A percentile compares a stretch with the other conserved stretches of the same genome.
These are phyloP conservation scores for rat (Rattus norvegicus) DNA, from an alignment of 2,113 vertebrate genomes.

Conservation along the genomic window DNA sequence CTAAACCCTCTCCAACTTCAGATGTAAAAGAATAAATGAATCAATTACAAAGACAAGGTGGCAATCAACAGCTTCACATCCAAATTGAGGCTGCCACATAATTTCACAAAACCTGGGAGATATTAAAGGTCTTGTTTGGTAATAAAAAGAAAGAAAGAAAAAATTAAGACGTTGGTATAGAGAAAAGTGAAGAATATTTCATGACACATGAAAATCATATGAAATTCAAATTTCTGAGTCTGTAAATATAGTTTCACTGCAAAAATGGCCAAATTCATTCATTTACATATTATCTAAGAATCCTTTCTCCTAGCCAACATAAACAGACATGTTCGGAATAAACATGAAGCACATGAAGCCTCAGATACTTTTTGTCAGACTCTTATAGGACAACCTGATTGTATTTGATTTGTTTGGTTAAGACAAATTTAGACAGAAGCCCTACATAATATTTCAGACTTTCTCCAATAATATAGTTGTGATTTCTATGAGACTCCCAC, in stretches of 20 bases:
- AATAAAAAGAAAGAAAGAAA: not conserved
- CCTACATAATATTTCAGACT: not conserved
- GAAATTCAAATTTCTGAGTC: conserved; percentile 49
- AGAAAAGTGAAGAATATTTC: not conserved
- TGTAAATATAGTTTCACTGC: conserved; percentile 3
- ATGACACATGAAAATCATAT: conserved; percentile 32
- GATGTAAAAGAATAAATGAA: conserved; percentile 42
- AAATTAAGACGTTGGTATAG: not conserved
- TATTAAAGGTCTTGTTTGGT: conserved; percentile 31
- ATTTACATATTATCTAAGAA: not conserved
- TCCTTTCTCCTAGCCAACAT: not conserved
- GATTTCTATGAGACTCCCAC: not conserved
- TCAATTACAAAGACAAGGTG: not conserved
- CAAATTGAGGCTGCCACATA: not conserved
- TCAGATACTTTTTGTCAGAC: not conserved
- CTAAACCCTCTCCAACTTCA: not conserved
- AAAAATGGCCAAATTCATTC: not conserved
- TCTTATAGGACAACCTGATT: not conserved
- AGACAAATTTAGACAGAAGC: not conserved
- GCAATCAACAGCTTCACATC: not conserved
- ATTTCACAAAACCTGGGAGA: conserved; percentile 27
- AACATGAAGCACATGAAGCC: not conserved
- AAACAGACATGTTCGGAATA: not conserved
- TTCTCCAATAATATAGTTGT: not conserved
- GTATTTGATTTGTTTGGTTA: not conserved